phyloP scores from a whole-genome alignment of 1,140 invertebrate species.

The Delia radicum region DNA sequence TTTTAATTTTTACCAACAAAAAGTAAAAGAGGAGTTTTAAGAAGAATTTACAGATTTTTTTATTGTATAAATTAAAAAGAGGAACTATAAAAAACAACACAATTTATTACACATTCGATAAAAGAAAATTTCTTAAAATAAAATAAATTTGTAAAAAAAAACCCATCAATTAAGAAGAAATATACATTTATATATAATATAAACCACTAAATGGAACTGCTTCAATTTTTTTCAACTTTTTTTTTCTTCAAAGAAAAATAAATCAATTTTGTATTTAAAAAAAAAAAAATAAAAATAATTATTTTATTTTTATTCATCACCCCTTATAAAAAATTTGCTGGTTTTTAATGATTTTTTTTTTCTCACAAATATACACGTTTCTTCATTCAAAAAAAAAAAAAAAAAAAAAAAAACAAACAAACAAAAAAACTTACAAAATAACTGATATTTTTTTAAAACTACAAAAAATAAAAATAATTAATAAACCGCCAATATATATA shows the following conservation, averaged over 20 bases:
- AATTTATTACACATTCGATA: background rate
- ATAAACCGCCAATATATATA: conserved; percentile 15
- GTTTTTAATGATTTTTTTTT: background rate
- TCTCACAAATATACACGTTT: conserved; percentile 10
- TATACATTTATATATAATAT: background rate
- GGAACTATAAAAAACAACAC: background rate
- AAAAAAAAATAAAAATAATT: background rate
- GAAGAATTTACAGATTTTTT: background rate
- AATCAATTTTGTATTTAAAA: background rate
- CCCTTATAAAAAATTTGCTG: background rate
- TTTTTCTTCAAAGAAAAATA: background rate
- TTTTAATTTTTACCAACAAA: background rate
- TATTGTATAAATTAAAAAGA: background rate
- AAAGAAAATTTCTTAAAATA: background rate
- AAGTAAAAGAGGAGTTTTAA: background rate
- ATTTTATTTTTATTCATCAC: background rate
- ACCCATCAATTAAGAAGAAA: background rate
- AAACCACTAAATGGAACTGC: background rate
- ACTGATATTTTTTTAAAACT: conserved; percentile 42
- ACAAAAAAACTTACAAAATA: conserved; percentile 37
- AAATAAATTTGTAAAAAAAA: background rate
- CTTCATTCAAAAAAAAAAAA: conserved; percentile 24
- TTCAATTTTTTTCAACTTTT: background rate
- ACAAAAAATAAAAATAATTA: conserved; percentile 19
- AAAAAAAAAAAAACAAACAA: conserved; percentile 29